phyloP scores from a whole-genome alignment of 2,888 invertebrate species.

The Chrysolina haemoptera region DNA sequence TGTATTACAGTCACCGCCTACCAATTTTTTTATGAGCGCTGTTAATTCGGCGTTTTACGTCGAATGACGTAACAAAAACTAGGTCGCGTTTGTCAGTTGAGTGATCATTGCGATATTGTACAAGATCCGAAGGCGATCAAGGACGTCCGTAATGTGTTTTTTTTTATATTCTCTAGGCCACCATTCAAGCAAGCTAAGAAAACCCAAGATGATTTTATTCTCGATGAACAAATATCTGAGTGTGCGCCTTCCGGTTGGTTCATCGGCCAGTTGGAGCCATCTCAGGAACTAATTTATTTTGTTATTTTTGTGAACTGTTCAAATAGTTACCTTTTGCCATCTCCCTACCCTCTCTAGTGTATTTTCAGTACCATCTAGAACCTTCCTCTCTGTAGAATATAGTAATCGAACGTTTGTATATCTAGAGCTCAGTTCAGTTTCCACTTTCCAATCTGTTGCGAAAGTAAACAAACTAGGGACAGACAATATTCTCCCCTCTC shows the following conservation, averaged over 20 bases:
- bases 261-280: no score
- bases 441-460: no score
- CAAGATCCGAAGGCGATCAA: slow-evolving; percentile 27
- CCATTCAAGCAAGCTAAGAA: slow-evolving; percentile 14
- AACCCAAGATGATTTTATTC: not conserved
- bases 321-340: no score
- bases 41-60: slow-evolving; percentile 3
- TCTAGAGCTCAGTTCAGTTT: no score
- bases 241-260: not conserved
- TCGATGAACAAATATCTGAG: slow-evolving; percentile 2
- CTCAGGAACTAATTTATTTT: not conserved
- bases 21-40: slow-evolving; percentile 11
- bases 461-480: no score
- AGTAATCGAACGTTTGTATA: no score
- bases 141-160: slow-evolving; percentile 25
- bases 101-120: slow-evolving; percentile 23
- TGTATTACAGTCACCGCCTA: slow-evolving; percentile 7
- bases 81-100: slow-evolving; percentile 24
- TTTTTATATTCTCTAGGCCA: slow-evolving; percentile 28
- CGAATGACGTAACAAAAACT: slow-evolving; percentile 13
- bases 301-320: no score
- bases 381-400: no score
- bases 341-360: no score
- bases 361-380: no score
- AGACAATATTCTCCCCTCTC: not conserved